These are phyloP conservation scores for Hemibagrus guttatus DNA, from an alignment of 2,797 vertebrate species.

Conservation along the genomic window DNA sequence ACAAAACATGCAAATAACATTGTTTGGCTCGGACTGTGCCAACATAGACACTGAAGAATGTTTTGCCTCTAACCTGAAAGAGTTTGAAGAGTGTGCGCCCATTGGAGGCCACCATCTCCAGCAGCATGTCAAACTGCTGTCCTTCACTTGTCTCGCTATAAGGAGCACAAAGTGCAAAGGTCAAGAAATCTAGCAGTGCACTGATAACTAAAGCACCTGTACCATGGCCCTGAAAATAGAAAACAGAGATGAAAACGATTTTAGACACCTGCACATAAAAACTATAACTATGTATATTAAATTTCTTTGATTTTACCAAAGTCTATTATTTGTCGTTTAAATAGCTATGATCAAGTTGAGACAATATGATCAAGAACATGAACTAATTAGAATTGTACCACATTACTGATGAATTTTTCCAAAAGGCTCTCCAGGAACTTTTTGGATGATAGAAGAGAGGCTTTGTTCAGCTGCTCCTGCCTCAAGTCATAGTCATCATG, in stretches of 20 bases:
- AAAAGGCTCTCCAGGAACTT: constrained; percentile 99
- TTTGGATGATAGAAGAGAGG: constrained; percentile 97
- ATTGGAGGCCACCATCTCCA: constrained; percentile 96
- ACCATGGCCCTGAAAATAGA: constrained; percentile 85
- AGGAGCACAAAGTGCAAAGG: constrained; percentile 96
- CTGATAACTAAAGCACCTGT: constrained; percentile 98
- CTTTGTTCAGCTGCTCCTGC: constrained; percentile 98
- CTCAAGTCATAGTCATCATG: constrained; percentile 98
- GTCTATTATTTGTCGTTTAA: not conserved
- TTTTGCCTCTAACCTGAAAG: constrained; percentile 83
- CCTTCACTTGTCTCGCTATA: constrained; percentile 99
- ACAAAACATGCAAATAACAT: not conserved
- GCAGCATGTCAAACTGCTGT: constrained; percentile 98
- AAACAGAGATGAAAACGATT: not conserved
- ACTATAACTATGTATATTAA: not conserved
- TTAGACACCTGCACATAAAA: not conserved
- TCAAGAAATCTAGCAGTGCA: constrained; percentile 97
- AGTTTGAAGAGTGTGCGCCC: constrained; percentile 97
- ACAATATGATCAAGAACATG: too few relatives aligned
- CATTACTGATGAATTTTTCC: constrained; percentile 97
- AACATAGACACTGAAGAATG: not conserved
- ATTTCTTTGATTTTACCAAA: not conserved
- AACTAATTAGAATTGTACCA: constrained; percentile 76
- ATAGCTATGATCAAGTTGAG: not conserved
- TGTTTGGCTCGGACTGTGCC: not conserved